These are phyloP conservation scores for Ascidia mentula DNA, from an alignment of 23 tunicate species.

Conservation along the genomic window DNA sequence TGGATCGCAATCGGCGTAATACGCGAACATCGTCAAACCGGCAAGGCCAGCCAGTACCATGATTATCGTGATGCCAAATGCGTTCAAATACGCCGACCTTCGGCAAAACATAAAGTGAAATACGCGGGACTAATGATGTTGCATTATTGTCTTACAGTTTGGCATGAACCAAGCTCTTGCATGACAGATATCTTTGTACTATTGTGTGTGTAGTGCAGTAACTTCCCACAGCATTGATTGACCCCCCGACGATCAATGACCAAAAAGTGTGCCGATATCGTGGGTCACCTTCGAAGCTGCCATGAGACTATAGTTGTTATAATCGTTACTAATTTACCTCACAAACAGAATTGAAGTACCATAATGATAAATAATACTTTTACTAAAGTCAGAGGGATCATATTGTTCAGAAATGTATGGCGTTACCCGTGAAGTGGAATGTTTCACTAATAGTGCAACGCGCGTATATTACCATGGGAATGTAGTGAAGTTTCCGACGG, in stretches of 20 bases:
- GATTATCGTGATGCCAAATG: constrained; percentile 46
- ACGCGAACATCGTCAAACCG: constrained; percentile 70
- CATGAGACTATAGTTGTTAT: too few species aligned
- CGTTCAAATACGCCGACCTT: constrained; percentile 57
- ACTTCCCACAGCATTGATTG: constrained; percentile 63
- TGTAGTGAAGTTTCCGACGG: too few species aligned
- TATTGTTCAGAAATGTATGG: too few species aligned
- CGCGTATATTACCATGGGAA: too few species aligned
- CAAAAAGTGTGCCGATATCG: constrained; percentile 73
- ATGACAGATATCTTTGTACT: constrained; percentile 89
- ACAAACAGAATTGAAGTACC: too few species aligned
- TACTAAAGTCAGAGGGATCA: too few species aligned
- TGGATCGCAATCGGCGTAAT: constrained; percentile 72
- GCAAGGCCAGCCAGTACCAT: constrained; percentile 51
- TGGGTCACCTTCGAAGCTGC: constrained; percentile 82
- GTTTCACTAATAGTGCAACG: too few species aligned
- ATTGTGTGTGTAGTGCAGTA: constrained; percentile 81
- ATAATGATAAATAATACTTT: too few species aligned
- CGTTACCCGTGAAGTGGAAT: too few species aligned
- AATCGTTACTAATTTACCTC: too few species aligned
- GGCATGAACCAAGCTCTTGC: constrained; percentile 63
- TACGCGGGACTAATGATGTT: too few species aligned
- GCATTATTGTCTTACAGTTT: constrained; percentile 53
- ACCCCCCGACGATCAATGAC: constrained; percentile 80
- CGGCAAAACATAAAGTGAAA: too few species aligned